Evolutionary conservation across 2,113 vertebrate genomes (phyloP), one percentile per base, ranked within the genome.

Genomic region (Alethe diademata): DNA sequence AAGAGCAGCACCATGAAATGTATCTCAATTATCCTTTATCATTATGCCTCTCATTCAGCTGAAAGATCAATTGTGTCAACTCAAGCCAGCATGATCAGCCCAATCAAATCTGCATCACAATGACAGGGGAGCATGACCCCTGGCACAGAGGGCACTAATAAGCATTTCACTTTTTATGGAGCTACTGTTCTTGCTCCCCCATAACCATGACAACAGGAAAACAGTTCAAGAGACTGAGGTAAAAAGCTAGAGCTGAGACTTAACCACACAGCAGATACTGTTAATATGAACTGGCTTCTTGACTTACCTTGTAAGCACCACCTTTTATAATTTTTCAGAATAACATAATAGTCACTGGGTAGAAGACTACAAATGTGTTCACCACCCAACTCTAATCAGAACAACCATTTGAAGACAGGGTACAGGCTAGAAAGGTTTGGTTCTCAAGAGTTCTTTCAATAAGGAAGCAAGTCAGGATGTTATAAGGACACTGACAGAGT

Each of bases 131-230:
- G 25, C 42, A 19, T 0, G 12, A 72, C 56, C 65, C 65, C 56
- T 56, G 69, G 33, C 73, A 91, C 19, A 7, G 12, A 60, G 29
- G 33, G 70, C 1, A 3, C 75, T 54, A 83, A 65, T 23, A 62
- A 33, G 35, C 78, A 38, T 42, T 40, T 57, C 25, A 43, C 29
- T 58, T 91, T 36, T 65, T 23, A 78, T 6, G 12, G 20, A 85
- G 35, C 69, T 60, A 19, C 69, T 42, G 31, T 45, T 66, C 64
- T 33, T 89, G 58, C 22, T 58, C 53, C 23, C 70, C 50, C 26
- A 88, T 79, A 93, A 90, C 71, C 67, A 90, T n/a, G 57, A 88
- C 74, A 92, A 91, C 56, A 73, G 6, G 17, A 36, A 95, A 61
- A 86, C 9, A 60, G n/a, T 28, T 82, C 57, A 78, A 65, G 58